Evolutionary conservation across 2,113 vertebrate genomes (phyloP), one percentile per base, ranked within the genome.

Genomic region (Nansenia antarctica): DNA sequence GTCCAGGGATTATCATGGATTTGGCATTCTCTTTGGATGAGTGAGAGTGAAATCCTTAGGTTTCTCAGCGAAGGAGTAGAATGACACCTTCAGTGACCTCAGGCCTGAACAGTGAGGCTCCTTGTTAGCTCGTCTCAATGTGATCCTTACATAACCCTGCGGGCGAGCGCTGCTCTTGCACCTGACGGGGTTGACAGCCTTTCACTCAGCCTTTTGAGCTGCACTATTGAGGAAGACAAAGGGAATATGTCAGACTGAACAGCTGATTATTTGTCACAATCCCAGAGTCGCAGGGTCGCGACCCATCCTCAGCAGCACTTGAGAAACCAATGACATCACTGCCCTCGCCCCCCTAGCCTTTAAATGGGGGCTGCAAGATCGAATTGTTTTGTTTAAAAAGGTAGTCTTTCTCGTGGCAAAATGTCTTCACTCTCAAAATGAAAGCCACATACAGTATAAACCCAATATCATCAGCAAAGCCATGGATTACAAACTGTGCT

Each of bases 281-380:
- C 71, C 75, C 74, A 64, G 61, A 86, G 73, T 80, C 72, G 78
- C 47, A 70, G 72, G 82, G 79, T 89, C 79, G 73, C 61, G 77
- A 83, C 82, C 83, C 78, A 67, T 45, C 80, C 72, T 73, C 80
- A 66, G 62, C 70, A 54, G 70, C 74, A 59, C 72, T 74, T 60
- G 74, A 82, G 75, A 85, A 81, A 78, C 71, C 69, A 69, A 73
- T 91, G 87, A 88, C 83, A 86, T 88, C 83, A 90, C 80, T 69
- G 70, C 79, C 76, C 78, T 73, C 72, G 76, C 74, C 32, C 74
- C 74, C 69, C 75, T 72, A 37, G 54, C 62, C 45, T 54, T 20
- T 15, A 54, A 62, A 62, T 54, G 62, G 68, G 79, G 72, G 58
- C 62, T 45, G 20, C 52, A 54, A 15, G 15, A 58, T 68, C 62